Conservation (phyloP, 1,140 invertebrate genomes). For the Rhizoglyphus robini region DNA sequence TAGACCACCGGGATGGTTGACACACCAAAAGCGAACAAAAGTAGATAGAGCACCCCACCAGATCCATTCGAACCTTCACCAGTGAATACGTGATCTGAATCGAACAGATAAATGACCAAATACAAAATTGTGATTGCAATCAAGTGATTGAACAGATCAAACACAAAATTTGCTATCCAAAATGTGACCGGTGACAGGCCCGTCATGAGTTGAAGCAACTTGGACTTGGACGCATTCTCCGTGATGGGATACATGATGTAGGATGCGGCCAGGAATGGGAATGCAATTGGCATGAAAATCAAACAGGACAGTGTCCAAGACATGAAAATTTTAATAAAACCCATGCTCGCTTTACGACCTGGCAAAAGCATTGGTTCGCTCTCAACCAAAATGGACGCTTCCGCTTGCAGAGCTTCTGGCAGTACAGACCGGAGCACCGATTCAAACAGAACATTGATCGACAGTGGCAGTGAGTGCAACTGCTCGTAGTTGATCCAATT, state of each 20-base stretch:
- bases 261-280: slow-evolving; percentile 22
- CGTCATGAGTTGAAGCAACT: slow-evolving; percentile 27
- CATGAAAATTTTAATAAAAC: not conserved
- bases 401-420: not conserved
- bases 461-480: slow-evolving; percentile 17
- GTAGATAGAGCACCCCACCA: not conserved
- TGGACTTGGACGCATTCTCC: slow-evolving; percentile 25
- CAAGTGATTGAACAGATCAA: slow-evolving; percentile 22
- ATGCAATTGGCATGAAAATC: slow-evolving; percentile 19
- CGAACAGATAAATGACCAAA: slow-evolving; percentile 20
- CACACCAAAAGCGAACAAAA: slow-evolving; percentile 24
- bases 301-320: not conserved
- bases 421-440: not conserved
- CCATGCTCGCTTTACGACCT: not conserved
- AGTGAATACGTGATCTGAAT: slow-evolving; percentile 6
- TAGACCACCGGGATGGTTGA: slow-evolving; percentile 27
- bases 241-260: slow-evolving; percentile 25
- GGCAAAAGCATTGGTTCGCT: not conserved
- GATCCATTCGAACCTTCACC: too few species aligned
- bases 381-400: not conserved
- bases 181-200: slow-evolving; percentile 20
- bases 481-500: slow-evolving; percentile 22
- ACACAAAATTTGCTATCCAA: slow-evolving; percentile 24
- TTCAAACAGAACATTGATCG: slow-evolving; percentile 15
- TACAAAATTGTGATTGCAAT: slow-evolving; percentile 19